Percentiles rank a stretch among this genome's conserved stretches.
phyloP scores from a whole-genome alignment of 2,888 invertebrate genomes.

The Nemapogon koenigi region DNA sequence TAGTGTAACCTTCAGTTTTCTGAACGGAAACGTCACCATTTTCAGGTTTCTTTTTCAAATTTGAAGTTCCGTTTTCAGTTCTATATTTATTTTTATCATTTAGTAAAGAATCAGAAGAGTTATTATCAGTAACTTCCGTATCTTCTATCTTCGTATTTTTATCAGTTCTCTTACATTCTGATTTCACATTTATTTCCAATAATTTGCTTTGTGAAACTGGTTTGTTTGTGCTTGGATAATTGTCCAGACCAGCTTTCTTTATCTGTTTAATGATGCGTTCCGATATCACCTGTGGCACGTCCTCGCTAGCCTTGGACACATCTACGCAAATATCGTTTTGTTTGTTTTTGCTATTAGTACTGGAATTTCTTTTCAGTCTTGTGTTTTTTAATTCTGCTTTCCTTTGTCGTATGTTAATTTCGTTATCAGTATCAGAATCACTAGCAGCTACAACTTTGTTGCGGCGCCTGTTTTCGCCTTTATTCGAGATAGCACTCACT shows the following conservation, averaged over 20 bases:
- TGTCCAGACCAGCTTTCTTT: conserved; percentile 38
- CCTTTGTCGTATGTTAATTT: conserved; percentile 46
- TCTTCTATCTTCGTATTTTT: no score
- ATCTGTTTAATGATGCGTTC: conserved; percentile 44
- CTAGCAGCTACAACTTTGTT: conserved; percentile 51
- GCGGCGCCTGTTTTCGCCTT: conserved; percentile 55
- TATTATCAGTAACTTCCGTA: no score
- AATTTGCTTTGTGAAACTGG: background rate
- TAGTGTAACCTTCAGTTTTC: no score
- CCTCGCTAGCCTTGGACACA: conserved; percentile 33
- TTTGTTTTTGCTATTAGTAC: conserved; percentile 43
- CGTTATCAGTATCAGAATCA: conserved; percentile 47
- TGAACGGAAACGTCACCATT: no score
- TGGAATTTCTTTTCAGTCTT: conserved; percentile 50
- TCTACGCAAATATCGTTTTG: conserved; percentile 33
- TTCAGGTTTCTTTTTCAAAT: no score
- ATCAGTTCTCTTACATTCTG: no score
- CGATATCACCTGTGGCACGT: conserved; percentile 35
- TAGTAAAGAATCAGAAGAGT: no score
- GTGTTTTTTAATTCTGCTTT: conserved; percentile 54
- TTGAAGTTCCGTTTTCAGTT: no score
- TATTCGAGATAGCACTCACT: conserved; percentile 60
- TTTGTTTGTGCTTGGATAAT: conserved; percentile 19
- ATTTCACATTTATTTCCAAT: background rate
- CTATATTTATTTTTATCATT: no score